Evolutionary conservation across 1,140 invertebrate species (phyloP).

Genomic region (Cotesia typhae): DNA sequence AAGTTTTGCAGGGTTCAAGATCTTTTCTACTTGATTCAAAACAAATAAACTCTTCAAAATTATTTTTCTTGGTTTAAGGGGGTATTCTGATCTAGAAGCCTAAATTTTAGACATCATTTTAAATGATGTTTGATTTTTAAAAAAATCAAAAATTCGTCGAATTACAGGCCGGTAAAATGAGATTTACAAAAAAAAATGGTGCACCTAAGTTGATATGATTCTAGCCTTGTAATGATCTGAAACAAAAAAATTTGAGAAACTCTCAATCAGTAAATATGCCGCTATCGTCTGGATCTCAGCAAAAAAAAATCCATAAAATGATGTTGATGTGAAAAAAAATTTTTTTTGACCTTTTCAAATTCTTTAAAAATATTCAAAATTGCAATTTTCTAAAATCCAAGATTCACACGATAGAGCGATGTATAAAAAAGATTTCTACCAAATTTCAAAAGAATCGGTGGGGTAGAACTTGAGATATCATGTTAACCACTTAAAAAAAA

Average conservation of each 20-base stretch:
- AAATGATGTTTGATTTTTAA: neutral
- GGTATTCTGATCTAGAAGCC: too few species aligned
- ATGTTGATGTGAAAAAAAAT: neutral
- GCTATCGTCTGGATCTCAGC: neutral
- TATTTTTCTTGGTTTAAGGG: too few species aligned
- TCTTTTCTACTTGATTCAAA: too few species aligned
- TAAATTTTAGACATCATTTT: neutral
- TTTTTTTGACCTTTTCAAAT: constrained; percentile 2
- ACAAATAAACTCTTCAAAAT: too few species aligned
- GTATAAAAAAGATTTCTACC: neutral
- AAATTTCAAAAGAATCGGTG: constrained; percentile 16
- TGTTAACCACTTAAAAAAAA: neutral
- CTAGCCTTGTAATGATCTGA: neutral
- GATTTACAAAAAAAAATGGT: constrained; percentile 3
- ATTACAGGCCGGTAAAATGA: neutral
- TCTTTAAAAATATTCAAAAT: neutral
- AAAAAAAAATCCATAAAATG: neutral
- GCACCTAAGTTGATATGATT: constrained; percentile 10
- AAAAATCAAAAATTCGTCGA: constrained; percentile 4
- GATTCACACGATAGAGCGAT: neutral
- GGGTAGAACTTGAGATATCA: constrained; percentile 11
- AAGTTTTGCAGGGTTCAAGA: too few species aligned
- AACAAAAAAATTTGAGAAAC: neutral
- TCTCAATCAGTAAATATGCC: constrained; percentile 18
- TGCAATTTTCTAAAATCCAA: neutral